Evolutionary conservation across 2,888 invertebrate genomes (phyloP), one percentile per base, ranked within the genome.

Genomic region (Cantharis nigra): DNA sequence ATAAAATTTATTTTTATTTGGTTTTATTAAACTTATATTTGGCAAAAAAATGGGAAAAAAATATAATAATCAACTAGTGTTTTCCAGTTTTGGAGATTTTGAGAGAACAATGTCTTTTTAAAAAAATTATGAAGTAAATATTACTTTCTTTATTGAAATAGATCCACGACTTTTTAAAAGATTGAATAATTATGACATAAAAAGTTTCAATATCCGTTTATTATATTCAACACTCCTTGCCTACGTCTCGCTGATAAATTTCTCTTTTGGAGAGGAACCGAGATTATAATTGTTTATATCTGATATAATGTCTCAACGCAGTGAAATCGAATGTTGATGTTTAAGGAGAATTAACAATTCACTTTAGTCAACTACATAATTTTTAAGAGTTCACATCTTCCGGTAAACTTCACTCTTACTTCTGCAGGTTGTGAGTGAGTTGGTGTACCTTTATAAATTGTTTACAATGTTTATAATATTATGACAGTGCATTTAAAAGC

Each of bases 371-470:
- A 20, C 23, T 3, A 26, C 33, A 28, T 69, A 30, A 69, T 69
- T 69, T 71, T 75, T 71, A n/a, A 28, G 71, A 62, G 30, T 49
- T 62, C 10, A 62, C 26, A 14, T 65, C 75, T 75, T 77, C 70
- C 73, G 70, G 67, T 26, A 62, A n/a, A 73, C 65, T 74, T 74
- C 74, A 74, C 77, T 77, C 71, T 77, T 77, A 74, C 77, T 77
- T 70, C 30, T 73, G 18, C 70, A 62, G 65, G 65, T 67, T 67
- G 20, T 67, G 5, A 13, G 18, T 23, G 23, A 14, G 26, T 23
- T n/a, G 18, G n/a, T 67, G 20, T 13, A n/a, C 20, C 9, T 67
- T 13, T 3, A 67, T 11, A 16, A 30, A 69, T 69, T 30, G 23
- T 69, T 30, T 14, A 69, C 30, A 20, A 33, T 28, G 28, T 28